These are phyloP conservation scores for Anthrax anthrax DNA, from an alignment of 2,888 invertebrate genomes.

Conservation along the genomic window DNA sequence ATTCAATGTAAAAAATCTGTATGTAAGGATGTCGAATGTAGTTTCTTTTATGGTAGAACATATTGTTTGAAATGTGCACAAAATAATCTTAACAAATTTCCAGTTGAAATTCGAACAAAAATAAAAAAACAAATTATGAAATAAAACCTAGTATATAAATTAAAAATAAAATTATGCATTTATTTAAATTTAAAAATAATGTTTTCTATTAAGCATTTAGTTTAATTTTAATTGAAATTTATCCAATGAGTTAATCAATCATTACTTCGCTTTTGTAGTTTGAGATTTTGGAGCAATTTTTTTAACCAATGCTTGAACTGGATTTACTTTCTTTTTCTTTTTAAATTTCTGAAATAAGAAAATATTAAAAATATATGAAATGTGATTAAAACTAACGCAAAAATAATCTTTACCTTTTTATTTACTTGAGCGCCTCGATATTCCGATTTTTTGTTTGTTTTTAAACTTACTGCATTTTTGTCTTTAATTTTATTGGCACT, in stretches of 20 bases:
- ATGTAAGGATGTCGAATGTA: slow-evolving; percentile 61
- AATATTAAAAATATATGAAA: background rate
- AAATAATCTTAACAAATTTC: slow-evolving; percentile 45
- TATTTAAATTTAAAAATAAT: too few species aligned
- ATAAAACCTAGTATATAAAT: background rate
- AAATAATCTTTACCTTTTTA: slow-evolving; percentile 16
- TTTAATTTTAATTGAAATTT: too few species aligned
- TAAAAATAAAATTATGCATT: too few species aligned
- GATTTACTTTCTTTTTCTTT: slow-evolving; percentile 21
- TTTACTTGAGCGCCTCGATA: slow-evolving; percentile 26
- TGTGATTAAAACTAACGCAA: background rate
- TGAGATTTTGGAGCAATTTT: slow-evolving; percentile 27
- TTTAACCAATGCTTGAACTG: slow-evolving; percentile 23
- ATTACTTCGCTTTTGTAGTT: background rate
- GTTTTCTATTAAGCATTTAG: too few species aligned
- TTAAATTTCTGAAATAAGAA: slow-evolving; percentile 6
- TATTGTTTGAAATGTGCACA: slow-evolving; percentile 60
- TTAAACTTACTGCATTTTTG: background rate
- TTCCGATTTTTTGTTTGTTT: slow-evolving; percentile 19
- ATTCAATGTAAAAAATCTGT: slow-evolving; percentile 49
- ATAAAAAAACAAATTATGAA: slow-evolving; percentile 32
- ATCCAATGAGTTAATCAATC: background rate
- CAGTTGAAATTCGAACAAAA: slow-evolving; percentile 51
- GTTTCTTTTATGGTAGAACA: slow-evolving; percentile 60
- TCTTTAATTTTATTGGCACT: background rate